Base-by-base conservation (phyloP, 2,888 invertebrate genomes). In the Catocala fraxini region DNA sequence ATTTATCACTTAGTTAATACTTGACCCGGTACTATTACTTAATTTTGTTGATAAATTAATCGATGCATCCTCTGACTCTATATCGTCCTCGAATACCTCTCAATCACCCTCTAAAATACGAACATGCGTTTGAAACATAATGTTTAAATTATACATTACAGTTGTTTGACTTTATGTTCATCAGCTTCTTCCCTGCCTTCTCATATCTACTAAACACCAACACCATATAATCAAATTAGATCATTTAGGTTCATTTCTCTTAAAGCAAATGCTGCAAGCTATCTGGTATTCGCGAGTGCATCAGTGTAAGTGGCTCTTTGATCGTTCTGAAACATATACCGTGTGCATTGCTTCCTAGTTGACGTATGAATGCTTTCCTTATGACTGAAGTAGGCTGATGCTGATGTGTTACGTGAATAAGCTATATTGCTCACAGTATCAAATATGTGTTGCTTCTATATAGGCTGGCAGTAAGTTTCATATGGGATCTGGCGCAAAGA, bases 221-320 rank as follows among this genome's bases (percentile, higher is more conserved):
- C 25, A 39, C 11, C 47, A 56, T 48, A 33, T 33, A 15, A 42
- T 49, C 42, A 49, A 49, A 48, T 42, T 49, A 43, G 48, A 39
- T 54, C 48, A 43, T 35, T n/a, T 43, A 59, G 39, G 45, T 52
- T 60, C 63, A 60, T 70, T 63, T 60, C 63, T 64, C 54, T 65
- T 63, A 62, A 68, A 70, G 66, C 59, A 61, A 62, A 59, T 68
- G 48, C 65, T 65, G 73, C 74, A 60, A 72, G 70, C 70, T 74
- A 79, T 83, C 79, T 71, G 63, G 60, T 72, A 68, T 76, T 71
- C 56, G 73, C 77, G 63, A 79, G 78, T 77, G 80, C 73, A 65
- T 69, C 77, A 64, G 51, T 77, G 53, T 87, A 83, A 89, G 90
- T 86, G 82, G 77, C 75, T 67, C 89, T 90, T 90, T 90, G 86